A percentile compares a stretch with the other conserved stretches of the same genome.
Evolutionary conservation across 1,140 invertebrate species (phyloP).

Genomic region (Hetaerina americana): DNA sequence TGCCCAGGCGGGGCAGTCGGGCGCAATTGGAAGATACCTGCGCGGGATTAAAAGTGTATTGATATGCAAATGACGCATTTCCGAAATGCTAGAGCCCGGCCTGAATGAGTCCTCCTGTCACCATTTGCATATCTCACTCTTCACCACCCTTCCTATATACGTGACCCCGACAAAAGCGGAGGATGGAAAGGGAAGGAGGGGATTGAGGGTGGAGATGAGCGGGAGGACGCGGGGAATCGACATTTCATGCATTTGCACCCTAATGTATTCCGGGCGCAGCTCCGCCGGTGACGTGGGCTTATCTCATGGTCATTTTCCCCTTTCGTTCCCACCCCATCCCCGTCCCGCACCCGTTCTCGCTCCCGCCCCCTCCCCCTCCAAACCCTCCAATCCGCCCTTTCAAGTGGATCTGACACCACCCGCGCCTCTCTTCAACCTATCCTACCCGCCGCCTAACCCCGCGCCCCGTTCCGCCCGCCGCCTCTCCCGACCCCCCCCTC

Average conservation of each 20-base stretch:
- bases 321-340: background rate
- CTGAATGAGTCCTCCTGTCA: background rate
- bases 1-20: background rate
- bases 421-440: too few species aligned
- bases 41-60: background rate
- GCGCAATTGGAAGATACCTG: background rate
- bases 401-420: background rate
- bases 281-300: background rate
- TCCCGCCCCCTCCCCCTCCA: too few species aligned
- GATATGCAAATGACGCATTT: background rate
- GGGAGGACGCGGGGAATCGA: background rate
- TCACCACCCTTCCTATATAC: background rate
- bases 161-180: background rate
- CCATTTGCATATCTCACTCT: background rate
- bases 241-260: background rate
- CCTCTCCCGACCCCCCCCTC: too few species aligned
- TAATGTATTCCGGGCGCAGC: background rate
- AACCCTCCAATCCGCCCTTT: background rate
- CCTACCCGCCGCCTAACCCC: too few species aligned
- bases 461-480: too few species aligned
- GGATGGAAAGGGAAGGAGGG: too few species aligned
- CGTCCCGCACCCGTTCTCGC: too few species aligned
- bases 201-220: too few species aligned
- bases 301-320: background rate
- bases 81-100: background rate